Conservation (phyloP, 1,140 invertebrate species). For the Drosophila aff. region DNA sequence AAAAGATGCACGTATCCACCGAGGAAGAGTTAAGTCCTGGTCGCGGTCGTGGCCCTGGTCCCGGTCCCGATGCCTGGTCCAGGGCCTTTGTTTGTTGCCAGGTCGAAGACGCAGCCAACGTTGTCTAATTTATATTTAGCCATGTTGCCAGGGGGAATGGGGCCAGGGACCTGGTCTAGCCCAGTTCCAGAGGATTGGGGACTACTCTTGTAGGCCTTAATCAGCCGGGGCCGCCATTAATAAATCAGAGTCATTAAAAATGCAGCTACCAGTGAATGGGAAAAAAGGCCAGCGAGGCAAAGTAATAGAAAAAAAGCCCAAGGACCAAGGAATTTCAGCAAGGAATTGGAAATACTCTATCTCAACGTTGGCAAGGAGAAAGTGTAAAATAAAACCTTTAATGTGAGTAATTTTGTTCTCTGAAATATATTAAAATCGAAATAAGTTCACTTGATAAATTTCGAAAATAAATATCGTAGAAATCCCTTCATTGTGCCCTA, state of each 20-base stretch:
- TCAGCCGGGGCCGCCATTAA: constrained; percentile 82
- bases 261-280: constrained; percentile 72
- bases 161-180: neutral
- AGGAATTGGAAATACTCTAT: constrained; percentile 17
- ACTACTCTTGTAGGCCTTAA: constrained; percentile 72
- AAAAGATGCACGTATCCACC: constrained; percentile 33
- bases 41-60: neutral
- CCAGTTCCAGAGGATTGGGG: neutral
- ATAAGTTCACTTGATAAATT: neutral
- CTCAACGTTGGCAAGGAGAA: neutral
- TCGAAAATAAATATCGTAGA: neutral
- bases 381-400: neutral
- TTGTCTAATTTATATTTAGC: constrained; percentile 76
- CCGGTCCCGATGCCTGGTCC: constrained; percentile 3
- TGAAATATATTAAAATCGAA: neutral
- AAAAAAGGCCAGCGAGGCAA: constrained; percentile 42
- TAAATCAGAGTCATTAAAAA: constrained; percentile 85
- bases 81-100: constrained; percentile 52
- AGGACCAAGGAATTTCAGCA: neutral
- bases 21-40: constrained; percentile 52
- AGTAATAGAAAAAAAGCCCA: constrained; percentile 43
- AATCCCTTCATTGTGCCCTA: too few relatives aligned
- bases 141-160: constrained; percentile 34
- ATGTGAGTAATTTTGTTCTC: neutral
- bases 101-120: constrained; percentile 66